These are phyloP conservation scores for Eupithecia pulchellata DNA, from an alignment of 2,888 invertebrate species.

Conservation along the genomic window DNA sequence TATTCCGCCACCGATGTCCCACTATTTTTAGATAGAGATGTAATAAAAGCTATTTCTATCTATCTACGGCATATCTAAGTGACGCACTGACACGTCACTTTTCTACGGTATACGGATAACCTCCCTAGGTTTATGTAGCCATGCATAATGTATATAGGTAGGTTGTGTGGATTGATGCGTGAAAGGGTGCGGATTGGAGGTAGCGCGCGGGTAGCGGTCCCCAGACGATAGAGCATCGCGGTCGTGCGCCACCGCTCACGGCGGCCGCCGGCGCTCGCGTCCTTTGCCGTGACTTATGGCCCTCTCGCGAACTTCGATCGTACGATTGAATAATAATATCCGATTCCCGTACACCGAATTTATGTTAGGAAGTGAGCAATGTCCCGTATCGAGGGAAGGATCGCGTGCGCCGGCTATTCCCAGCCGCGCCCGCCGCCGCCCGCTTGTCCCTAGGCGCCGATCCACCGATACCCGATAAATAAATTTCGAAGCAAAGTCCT, in stretches of 20 bases:
- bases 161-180: constrained; percentile 26
- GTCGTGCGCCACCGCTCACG: constrained; percentile 83
- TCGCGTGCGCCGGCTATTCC: constrained; percentile 72
- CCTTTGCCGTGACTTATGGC: constrained; percentile 83
- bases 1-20: neutral
- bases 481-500: constrained; percentile 60
- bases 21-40: neutral
- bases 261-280: constrained; percentile 82
- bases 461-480: constrained; percentile 74
- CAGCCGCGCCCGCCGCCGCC: constrained; percentile 53
- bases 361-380: constrained; percentile 83
- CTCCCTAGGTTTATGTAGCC: neutral
- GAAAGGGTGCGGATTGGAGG: constrained; percentile 40
- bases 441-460: constrained; percentile 68
- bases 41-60: neutral
- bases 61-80: no score
- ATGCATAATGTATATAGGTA: neutral
- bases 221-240: constrained; percentile 77
- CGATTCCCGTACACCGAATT: constrained; percentile 84
- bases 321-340: constrained; percentile 85
- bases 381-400: constrained; percentile 77
- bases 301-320: constrained; percentile 82
- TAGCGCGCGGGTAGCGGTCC: constrained; percentile 67
- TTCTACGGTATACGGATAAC: neutral
- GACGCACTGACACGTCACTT: neutral